Conservation (phyloP, 2,888 invertebrate genomes). For the Artemia sp. region DNA sequence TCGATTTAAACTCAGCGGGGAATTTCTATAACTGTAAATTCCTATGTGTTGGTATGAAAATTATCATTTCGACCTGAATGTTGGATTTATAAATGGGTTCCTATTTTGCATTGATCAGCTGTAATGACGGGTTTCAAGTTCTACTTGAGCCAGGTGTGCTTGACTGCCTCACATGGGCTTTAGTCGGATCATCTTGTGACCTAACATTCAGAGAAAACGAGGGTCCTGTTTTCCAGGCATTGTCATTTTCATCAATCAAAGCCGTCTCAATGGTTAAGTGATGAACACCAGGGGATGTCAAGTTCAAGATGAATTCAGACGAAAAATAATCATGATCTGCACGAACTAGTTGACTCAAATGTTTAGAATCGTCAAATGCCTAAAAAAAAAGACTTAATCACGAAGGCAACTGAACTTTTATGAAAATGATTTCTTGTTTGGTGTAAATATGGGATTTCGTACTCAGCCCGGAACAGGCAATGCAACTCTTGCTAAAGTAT, state of each 20-base stretch:
- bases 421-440: too few relatives aligned
- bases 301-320: slow-evolving; percentile 68
- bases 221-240: slow-evolving; percentile 79
- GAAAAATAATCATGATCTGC: slow-evolving; percentile 89
- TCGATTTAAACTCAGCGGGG: too few relatives aligned
- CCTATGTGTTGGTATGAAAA: too few relatives aligned
- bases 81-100: too few relatives aligned
- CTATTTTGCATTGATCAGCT: too few relatives aligned
- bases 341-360: slow-evolving; percentile 37
- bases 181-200: slow-evolving; percentile 44
- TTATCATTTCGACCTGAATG: too few relatives aligned
- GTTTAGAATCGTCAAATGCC: neutral
- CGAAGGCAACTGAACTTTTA: too few relatives aligned
- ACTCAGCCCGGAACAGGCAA: too few relatives aligned
- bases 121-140: neutral
- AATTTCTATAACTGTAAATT: too few relatives aligned
- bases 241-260: slow-evolving; percentile 62
- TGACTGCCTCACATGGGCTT: neutral
- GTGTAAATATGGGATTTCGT: too few relatives aligned
- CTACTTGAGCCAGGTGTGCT: neutral
- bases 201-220: slow-evolving; percentile 55
- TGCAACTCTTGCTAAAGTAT: too few relatives aligned
- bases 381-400: neutral
- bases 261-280: slow-evolving; percentile 63
- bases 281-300: slow-evolving; percentile 34